Evolutionary conservation across 2,113 vertebrate species (phyloP).

Genomic region (Leptodactylus fuscus): DNA sequence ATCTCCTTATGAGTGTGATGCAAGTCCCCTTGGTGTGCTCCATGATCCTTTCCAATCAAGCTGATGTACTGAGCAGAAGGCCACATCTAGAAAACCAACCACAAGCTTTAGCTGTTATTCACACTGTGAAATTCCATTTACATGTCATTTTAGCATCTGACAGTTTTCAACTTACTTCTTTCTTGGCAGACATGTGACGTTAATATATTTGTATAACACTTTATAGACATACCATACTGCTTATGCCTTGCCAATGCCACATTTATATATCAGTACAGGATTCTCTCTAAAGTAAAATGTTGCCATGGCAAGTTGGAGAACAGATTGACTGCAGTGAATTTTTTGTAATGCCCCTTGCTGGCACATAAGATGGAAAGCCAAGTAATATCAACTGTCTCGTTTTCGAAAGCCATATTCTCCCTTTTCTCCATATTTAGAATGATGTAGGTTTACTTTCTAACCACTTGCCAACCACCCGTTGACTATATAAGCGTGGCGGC

Average conservation of each 20-base stretch:
- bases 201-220: background rate
- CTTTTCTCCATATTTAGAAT: too few species aligned
- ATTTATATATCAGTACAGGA: background rate
- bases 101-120: background rate
- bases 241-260: background rate
- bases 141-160: background rate
- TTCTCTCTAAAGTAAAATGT: background rate
- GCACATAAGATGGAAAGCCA: background rate
- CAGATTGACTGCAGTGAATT: background rate
- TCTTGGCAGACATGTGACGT: background rate
- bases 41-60: background rate
- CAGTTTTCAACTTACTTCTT: background rate
- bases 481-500: too few species aligned
- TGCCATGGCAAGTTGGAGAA: background rate
- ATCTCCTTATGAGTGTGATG: conserved; percentile 9
- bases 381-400: too few species aligned
- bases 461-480: too few species aligned
- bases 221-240: background rate
- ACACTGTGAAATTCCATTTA: background rate
- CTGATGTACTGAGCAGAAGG: background rate
- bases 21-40: background rate
- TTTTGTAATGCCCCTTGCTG: background rate
- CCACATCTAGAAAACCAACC: background rate
- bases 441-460: too few species aligned
- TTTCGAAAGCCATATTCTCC: too few species aligned